Base-by-base conservation (phyloP, 2,113 vertebrate genomes). In the Conger conger region DNA sequence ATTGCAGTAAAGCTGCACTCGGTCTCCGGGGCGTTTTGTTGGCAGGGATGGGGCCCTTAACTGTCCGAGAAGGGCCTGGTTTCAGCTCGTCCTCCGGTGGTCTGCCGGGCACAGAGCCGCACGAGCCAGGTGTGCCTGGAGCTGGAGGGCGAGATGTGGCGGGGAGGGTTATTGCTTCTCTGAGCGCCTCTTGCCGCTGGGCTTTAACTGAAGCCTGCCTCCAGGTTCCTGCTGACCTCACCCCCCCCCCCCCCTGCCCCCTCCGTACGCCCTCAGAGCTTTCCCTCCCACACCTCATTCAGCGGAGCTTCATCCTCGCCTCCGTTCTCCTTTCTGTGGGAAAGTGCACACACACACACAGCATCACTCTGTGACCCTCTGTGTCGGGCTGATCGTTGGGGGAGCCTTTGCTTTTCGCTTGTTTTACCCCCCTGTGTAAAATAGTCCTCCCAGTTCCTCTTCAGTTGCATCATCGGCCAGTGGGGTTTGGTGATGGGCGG, bases 191-290 rank as follows among this genome's bases (percentile, higher is more conserved):
- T 80, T 36, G 76, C 60, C 81, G 40, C 53, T 53, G 81, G 86
- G 40, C 35, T 77, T 77, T 83, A 80, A 86, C 50, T 85, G 77
- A 83, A 88, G 42, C 63, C 60, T 45, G 83, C 84, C 86, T 87
- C 85, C 87, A 87, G 45, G 27, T 85, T 88, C 79, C 40, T 85
- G 63, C 82, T 86, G 54, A 38, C 8, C 35, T 76, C 40, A 33
- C 8, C 45, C 45, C 45, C 45, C 1, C 45, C 45, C 45, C 11
- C 45, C 15, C 11, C 11, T 13, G 1, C 45, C 15, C 11, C 11
- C 11, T 1, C 45, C 15, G 4, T 42, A 42, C 40, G 9, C 40
- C 9, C 0, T 36, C 73, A 11, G 0, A 4, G 23, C 73, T 76
- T 50, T 50, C 35, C 73, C 73, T 9, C 27, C 73, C 15, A 33